Conservation (phyloP, 2,888 invertebrate genomes). For the Agrypnus murinus region DNA sequence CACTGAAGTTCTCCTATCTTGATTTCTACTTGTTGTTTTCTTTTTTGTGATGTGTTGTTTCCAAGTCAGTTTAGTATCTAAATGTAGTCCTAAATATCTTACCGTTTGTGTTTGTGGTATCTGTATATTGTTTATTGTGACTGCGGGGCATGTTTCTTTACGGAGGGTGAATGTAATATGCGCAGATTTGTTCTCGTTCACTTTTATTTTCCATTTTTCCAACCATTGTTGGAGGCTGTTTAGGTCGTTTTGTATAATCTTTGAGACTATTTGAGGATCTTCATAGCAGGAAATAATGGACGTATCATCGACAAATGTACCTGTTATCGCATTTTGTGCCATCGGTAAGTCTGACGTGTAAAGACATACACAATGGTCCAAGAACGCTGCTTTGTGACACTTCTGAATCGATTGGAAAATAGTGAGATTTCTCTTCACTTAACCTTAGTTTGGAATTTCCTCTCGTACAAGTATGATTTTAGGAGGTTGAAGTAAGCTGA, state of each 20-base stretch:
- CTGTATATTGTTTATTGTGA: too few relatives aligned
- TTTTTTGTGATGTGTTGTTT: conserved; percentile 24
- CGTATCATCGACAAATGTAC: too few relatives aligned
- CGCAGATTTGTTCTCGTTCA: too few relatives aligned
- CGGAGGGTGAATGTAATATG: too few relatives aligned
- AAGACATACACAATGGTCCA: not conserved
- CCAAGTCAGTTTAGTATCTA: too few relatives aligned
- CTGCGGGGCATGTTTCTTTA: conserved; percentile 4
- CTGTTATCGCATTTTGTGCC: not conserved
- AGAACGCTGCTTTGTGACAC: conserved; percentile 3
- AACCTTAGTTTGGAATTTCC: conserved; percentile 18
- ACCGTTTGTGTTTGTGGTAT: too few relatives aligned
- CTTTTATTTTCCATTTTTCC: too few relatives aligned
- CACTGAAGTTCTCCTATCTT: conserved; percentile 13
- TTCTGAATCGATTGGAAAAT: conserved; percentile 19
- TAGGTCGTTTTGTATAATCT: conserved; percentile 6
- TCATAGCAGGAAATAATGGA: conserved; percentile 14
- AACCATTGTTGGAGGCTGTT: not conserved
- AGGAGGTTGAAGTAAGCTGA: not conserved
- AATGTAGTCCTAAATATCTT: too few relatives aligned
- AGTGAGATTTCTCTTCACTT: conserved; percentile 18
- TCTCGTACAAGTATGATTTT: conserved; percentile 3
- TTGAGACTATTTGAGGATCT: conserved; percentile 17
- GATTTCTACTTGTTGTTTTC: conserved; percentile 23
- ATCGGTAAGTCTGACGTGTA: not conserved